Evolutionary conservation across 2,113 vertebrate genomes (phyloP).

Genomic region (Pseudorhombus dupliciocellatus): DNA sequence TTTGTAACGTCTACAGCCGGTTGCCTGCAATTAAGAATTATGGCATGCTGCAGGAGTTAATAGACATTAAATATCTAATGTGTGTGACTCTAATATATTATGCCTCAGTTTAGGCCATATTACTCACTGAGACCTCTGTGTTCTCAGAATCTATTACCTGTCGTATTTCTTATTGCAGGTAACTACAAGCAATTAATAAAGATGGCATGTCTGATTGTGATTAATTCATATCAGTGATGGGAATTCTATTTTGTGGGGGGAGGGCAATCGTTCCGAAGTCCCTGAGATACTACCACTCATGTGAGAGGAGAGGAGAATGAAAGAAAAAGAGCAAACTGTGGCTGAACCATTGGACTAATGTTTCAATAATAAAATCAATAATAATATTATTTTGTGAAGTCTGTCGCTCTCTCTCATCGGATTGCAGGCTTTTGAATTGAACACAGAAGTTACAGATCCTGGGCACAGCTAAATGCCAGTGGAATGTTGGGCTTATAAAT

Average conservation of each 20-base stretch:
- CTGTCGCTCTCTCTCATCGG: too few species aligned
- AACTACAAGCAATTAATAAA: constrained; percentile 40
- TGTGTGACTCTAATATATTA: constrained; percentile 43
- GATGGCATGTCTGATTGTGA: constrained; percentile 11
- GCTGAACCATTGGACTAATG: not conserved
- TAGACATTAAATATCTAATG: constrained; percentile 57
- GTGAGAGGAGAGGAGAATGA: not conserved
- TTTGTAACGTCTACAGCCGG: constrained; percentile 44
- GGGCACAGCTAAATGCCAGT: too few species aligned
- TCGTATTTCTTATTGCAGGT: constrained; percentile 10
- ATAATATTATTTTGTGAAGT: too few species aligned
- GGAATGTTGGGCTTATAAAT: too few species aligned
- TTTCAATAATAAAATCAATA: not conserved
- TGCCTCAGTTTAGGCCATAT: constrained; percentile 15
- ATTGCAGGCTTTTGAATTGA: not conserved
- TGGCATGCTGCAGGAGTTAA: constrained; percentile 49
- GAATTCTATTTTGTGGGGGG: not conserved
- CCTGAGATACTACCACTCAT: not conserved
- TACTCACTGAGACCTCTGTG: constrained; percentile 11
- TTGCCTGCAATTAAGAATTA: constrained; percentile 57
- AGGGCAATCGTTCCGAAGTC: not conserved
- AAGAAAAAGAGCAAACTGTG: not conserved
- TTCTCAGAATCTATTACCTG: constrained; percentile 16
- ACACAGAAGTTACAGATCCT: not conserved
- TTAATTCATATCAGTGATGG: constrained; percentile 14